phyloP scores from a whole-genome alignment of 1,140 invertebrate genomes.

The Bombus superbus region DNA sequence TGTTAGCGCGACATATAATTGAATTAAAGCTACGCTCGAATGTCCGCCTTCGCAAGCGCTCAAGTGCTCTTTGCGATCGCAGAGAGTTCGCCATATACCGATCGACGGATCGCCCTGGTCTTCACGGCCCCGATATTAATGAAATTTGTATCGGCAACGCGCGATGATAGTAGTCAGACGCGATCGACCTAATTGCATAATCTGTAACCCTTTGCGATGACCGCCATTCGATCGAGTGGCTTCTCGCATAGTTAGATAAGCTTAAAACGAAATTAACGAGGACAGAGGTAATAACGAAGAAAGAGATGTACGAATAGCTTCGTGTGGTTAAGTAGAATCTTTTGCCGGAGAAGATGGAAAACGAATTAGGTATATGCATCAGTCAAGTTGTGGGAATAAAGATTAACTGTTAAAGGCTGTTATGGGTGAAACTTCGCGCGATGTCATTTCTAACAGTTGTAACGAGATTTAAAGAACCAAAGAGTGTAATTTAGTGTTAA shows the following conservation, averaged over 20 bases:
- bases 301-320: background rate
- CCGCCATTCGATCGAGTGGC: background rate
- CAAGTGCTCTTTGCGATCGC: constrained; percentile 44
- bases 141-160: constrained; percentile 24
- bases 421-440: background rate
- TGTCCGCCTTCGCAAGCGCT: constrained; percentile 24
- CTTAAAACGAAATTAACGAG: no score
- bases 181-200: constrained; percentile 7
- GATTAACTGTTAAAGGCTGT: no score
- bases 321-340: no score
- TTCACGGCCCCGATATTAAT: background rate
- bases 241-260: no score
- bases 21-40: constrained; percentile 58
- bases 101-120: constrained; percentile 19
- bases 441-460: no score
- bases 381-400: no score
- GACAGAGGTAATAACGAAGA: no score
- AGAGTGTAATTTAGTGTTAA: no score
- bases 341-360: no score
- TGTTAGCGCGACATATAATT: constrained; percentile 50
- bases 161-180: background rate
- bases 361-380: no score
- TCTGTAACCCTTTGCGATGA: background rate
- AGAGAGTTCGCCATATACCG: constrained; percentile 47
- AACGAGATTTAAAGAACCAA: no score